Base-by-base conservation (phyloP, 2,888 invertebrate species). In the Cheilosia scutellata region DNA sequence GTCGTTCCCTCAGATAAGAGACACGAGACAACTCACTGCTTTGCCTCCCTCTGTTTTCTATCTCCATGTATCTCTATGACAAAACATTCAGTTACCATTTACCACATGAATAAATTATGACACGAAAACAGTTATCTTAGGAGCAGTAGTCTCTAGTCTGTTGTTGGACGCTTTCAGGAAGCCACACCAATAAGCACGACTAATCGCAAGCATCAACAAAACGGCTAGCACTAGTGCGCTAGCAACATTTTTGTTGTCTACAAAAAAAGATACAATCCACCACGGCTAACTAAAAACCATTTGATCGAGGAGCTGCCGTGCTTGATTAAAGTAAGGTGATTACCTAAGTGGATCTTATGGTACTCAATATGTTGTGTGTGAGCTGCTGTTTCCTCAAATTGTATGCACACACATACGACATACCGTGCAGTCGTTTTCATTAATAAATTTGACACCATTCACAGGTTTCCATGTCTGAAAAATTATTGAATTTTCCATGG, bases 371-470 rank as follows among this genome's bases (percentile, higher is more conserved):
- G 55, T 66, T 75, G 55, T 53, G 51, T 20, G 20, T 4, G 7
- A 2, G 29, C 16, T 53, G 40, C 16, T 44, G 1, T 62, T 47
- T 44, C 60, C 62, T 47, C 29, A 58, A 68, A 60, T 49, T 31
- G 13, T 42, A 58, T 68, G 66, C 66, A 70, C 51, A 47, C 5
- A 3, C 44, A 16, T n/a, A 16, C 13, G 16, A 4, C 37, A 37
- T 7, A 16, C 44, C 44, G 20, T 31, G 29, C 25, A 27, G 31
- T 13, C 47, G 37, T 16, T n/a, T 86, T 86, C 86, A 86, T 86
- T 82, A 86, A 86, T 82, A 86, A 86, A 86, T 86, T 82, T 86
- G 86, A 86, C 86, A 86, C 86, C 86, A 86, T 86, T 82, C 82
- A 86, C 65, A 82, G 71, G 71, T 72, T 76, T 75, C 70, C 75